Conservation (phyloP, 2,888 invertebrate species). For the Lochmaea crataegi region DNA sequence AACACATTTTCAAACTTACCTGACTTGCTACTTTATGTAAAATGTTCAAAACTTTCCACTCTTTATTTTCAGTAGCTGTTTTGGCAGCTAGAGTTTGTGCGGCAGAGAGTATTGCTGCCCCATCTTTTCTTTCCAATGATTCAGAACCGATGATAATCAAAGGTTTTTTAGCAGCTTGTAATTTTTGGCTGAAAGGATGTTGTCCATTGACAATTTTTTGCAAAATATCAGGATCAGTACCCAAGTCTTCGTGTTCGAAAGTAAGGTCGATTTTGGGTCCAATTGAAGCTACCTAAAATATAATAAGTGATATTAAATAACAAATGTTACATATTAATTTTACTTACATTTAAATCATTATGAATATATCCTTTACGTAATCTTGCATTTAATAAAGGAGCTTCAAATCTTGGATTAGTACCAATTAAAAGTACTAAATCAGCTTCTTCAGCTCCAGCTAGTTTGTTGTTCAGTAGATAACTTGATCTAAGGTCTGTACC, state of each 20-base stretch:
- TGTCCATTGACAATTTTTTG: slow-evolving; percentile 78
- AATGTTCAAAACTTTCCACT: slow-evolving; percentile 88
- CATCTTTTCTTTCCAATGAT: slow-evolving; percentile 82
- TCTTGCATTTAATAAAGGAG: slow-evolving; percentile 94
- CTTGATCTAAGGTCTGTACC: slow-evolving; percentile 91
- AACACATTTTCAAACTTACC: slow-evolving; percentile 50
- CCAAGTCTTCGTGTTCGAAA: slow-evolving; percentile 92
- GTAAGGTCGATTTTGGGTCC: slow-evolving; percentile 93
- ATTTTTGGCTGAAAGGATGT: slow-evolving; percentile 76
- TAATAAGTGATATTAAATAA: background rate
- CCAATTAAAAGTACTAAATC: slow-evolving; percentile 94
- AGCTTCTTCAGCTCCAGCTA: slow-evolving; percentile 91
- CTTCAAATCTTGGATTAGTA: slow-evolving; percentile 97
- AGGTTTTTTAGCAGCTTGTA: slow-evolving; percentile 86
- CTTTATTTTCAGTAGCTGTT: slow-evolving; percentile 69
- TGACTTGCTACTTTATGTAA: slow-evolving; percentile 93
- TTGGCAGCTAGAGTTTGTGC: slow-evolving; percentile 78
- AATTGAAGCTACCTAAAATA: slow-evolving; percentile 76
- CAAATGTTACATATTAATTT: background rate
- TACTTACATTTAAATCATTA: slow-evolving; percentile 78
- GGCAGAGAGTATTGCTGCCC: slow-evolving; percentile 79
- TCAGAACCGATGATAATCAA: slow-evolving; percentile 92
- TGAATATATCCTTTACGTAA: slow-evolving; percentile 96
- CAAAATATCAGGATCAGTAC: slow-evolving; percentile 80
- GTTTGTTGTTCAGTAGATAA: slow-evolving; percentile 91